Base-by-base conservation (phyloP, 2,797 vertebrate genomes). In the Momotus momota region DNA sequence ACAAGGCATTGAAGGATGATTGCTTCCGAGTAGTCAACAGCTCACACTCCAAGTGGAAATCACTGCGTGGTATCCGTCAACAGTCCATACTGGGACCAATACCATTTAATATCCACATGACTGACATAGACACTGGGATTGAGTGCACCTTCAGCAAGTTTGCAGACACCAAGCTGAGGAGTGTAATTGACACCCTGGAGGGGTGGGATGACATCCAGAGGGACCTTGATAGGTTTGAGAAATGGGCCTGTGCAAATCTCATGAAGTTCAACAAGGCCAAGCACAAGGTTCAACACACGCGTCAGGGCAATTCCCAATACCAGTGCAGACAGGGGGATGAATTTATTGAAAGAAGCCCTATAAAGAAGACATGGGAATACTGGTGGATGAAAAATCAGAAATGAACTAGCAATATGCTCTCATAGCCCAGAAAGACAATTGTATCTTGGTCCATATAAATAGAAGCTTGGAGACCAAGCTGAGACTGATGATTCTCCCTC, bases 201-300 rank as follows among this genome's bases (percentile, higher is more conserved):
- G 43, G 14, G 65, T 7, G 4, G 10, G 11, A 40, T 51, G 9
- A 4, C 16, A 13, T 60, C 27, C 26, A 54, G 22, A 77, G 13
- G 8, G 7, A 46, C 29, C 7, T 31, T 16, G 77, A 25, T 8
- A 54, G 12, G 11, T 31, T 82, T 29, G 52, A 60, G 23, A 51
- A 55, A 1, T 33, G 38, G 22, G 23, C 20, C 13, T 1, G 0
- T 43, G 31, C 1, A 3, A 80, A 49, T 14, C 3, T 49, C 19
- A 40, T 33, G 11, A 70, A 70, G 26, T 64, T 43, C 35, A 49
- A 22, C 10, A 38, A 54, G 16, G 10, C 4, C 31, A 66, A 65
- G 14, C 41, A 13, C n/a, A 69, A 31, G 2, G 12, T 66, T 38
- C 52, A 52, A 19, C 12, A 66, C 12, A 5, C 33, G 23, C 7